phyloP scores from a whole-genome alignment of 92 coral and sea anemone genomes.

The Heliopora coerulea region DNA sequence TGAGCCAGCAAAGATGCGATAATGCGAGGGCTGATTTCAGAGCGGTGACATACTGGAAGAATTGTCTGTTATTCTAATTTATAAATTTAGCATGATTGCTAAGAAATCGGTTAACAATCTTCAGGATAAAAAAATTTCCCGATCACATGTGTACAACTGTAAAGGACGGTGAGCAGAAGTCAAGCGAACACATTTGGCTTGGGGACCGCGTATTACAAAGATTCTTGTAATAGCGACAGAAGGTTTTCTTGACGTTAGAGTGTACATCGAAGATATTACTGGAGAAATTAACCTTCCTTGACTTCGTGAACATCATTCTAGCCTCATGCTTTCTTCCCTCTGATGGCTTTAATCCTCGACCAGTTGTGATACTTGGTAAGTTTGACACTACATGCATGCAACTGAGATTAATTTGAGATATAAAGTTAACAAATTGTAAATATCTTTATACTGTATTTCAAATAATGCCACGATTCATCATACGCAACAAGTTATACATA shows the following conservation, averaged over 20 bases:
- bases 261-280: slow-evolving; percentile 45
- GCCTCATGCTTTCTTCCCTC: slow-evolving; percentile 56
- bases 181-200: slow-evolving; percentile 35
- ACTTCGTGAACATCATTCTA: slow-evolving; percentile 45
- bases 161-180: slow-evolving; percentile 45
- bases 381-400: background rate
- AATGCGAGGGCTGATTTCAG: too few relatives aligned
- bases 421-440: background rate
- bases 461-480: slow-evolving; percentile 49
- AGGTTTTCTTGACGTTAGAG: slow-evolving; percentile 52
- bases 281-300: slow-evolving; percentile 33
- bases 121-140: slow-evolving; percentile 14
- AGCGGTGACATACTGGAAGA: too few relatives aligned
- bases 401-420: background rate
- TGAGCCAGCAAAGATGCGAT: too few relatives aligned
- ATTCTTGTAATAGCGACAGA: slow-evolving; percentile 58
- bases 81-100: background rate
- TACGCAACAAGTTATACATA: slow-evolving; percentile 22
- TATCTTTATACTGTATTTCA: slow-evolving; percentile 2
- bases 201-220: slow-evolving; percentile 61
- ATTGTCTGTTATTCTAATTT: background rate
- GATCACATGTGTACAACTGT: slow-evolving; percentile 47
- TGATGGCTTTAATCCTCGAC: slow-evolving; percentile 56
- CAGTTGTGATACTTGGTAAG: slow-evolving; percentile 60
- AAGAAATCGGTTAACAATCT: background rate